phyloP scores from a whole-genome alignment of 2,113 vertebrate genomes.

The Coptodon bakossiorum region DNA sequence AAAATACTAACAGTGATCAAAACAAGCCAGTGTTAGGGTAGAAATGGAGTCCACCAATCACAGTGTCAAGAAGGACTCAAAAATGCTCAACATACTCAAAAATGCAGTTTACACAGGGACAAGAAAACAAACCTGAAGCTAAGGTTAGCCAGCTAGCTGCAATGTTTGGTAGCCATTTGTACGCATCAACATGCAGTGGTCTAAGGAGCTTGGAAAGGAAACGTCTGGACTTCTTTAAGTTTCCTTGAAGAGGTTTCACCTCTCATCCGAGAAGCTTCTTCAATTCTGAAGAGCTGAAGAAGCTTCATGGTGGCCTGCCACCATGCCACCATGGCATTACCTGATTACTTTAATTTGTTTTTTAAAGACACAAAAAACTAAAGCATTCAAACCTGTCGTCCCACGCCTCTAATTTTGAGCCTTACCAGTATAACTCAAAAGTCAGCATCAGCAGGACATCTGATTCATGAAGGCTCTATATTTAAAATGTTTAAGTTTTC shows the following conservation, averaged over 20 bases:
- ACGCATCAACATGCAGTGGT: not conserved
- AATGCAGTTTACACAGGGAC: not conserved
- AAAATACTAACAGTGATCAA: not conserved
- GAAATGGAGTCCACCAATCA: not conserved
- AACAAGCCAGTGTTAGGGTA: not conserved
- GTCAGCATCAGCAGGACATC: not conserved
- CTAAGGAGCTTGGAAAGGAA: not conserved
- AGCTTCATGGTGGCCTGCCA: not conserved
- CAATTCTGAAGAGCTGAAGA: not conserved
- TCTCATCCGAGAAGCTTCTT: not conserved
- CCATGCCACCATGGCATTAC: not conserved
- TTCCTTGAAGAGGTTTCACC: no score
- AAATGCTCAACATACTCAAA: not conserved
- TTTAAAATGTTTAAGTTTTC: not conserved
- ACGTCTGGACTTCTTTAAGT: not conserved
- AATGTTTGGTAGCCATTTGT: not conserved
- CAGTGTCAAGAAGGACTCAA: not conserved
- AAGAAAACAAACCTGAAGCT: not conserved
- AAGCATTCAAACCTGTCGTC: not conserved
- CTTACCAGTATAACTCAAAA: not conserved
- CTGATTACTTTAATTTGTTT: not conserved
- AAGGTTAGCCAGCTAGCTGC: not conserved
- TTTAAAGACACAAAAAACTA: not conserved
- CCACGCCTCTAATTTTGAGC: not conserved
- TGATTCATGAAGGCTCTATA: not conserved